Evolutionary conservation across 2,113 vertebrate species (phyloP).

Genomic region (Calypte anna): DNA sequence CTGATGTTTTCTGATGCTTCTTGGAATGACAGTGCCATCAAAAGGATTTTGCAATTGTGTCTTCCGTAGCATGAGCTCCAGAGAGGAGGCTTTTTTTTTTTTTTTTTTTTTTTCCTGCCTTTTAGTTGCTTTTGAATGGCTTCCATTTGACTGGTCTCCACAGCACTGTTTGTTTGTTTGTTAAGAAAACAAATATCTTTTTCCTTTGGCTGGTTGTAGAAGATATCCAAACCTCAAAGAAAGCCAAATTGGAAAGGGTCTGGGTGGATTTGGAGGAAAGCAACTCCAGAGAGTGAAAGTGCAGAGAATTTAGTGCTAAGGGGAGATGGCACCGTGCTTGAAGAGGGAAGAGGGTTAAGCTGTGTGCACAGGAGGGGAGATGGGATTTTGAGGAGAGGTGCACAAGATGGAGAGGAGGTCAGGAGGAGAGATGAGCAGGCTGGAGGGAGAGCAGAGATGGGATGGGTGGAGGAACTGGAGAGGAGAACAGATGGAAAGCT

Average conservation of each 20-base stretch:
- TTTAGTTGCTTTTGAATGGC: neutral
- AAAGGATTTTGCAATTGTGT: neutral
- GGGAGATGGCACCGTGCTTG: accelerated
- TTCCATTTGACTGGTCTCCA: neutral
- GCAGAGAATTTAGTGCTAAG: neutral
- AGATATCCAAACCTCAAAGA: neutral
- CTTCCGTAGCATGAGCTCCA: neutral
- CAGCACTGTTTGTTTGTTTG: too few species aligned
- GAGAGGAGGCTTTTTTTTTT: neutral
- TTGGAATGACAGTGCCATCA: neutral
- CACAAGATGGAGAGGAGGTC: neutral
- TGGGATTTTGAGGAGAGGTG: neutral
- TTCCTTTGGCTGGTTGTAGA: neutral
- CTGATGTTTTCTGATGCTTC: neutral
- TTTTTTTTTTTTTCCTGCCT: neutral
- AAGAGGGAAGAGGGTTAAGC: neutral
- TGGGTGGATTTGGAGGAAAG: neutral
- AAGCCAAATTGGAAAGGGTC: neutral
- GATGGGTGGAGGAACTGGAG: neutral
- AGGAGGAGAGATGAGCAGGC: neutral
- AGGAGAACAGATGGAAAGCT: neutral
- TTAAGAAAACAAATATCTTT: neutral
- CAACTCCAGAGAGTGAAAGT: neutral
- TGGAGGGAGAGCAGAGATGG: neutral
- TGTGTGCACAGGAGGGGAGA: accelerated